Evolutionary conservation across 2,888 invertebrate genomes (phyloP).

Genomic region (Parnassius orleans): DNA sequence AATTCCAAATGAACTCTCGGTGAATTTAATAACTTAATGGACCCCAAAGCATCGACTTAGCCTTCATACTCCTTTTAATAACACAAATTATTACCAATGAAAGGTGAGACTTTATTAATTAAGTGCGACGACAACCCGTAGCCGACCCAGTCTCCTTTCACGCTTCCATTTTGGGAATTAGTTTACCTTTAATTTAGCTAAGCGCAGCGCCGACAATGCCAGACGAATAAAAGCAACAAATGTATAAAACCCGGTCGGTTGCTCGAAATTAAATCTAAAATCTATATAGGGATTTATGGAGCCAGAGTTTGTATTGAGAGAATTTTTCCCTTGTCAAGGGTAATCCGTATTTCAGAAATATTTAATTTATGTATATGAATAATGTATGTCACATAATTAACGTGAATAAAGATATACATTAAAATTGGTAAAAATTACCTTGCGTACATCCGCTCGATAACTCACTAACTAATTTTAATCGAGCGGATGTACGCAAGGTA

Average conservation of each 20-base stretch:
- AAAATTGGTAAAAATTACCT: no score
- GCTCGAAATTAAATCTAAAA: constrained; percentile 51
- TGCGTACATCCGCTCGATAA: no score
- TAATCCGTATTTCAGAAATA: not conserved
- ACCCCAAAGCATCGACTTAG: not conserved
- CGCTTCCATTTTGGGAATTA: constrained; percentile 64
- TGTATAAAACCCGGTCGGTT: constrained; percentile 29
- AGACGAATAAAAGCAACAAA: constrained; percentile 44
- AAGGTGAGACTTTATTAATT: constrained; percentile 41
- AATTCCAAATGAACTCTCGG: no score
- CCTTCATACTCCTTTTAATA: constrained; percentile 3
- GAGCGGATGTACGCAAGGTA: no score
- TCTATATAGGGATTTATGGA: constrained; percentile 45
- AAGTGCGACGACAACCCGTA: constrained; percentile 35
- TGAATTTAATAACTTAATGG: not conserved
- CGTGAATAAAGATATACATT: no score
- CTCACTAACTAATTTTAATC: no score
- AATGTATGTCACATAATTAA: no score
- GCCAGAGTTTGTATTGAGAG: constrained; percentile 30
- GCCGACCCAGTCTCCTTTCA: constrained; percentile 28
- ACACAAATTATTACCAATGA: constrained; percentile 15
- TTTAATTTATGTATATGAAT: no score
- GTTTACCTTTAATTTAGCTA: constrained; percentile 73
- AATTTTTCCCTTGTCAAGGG: constrained; percentile 23
- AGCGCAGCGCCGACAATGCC: constrained; percentile 50